Conservation (phyloP, 2,113 vertebrate genomes). For the Silurus meridionalis region DNA sequence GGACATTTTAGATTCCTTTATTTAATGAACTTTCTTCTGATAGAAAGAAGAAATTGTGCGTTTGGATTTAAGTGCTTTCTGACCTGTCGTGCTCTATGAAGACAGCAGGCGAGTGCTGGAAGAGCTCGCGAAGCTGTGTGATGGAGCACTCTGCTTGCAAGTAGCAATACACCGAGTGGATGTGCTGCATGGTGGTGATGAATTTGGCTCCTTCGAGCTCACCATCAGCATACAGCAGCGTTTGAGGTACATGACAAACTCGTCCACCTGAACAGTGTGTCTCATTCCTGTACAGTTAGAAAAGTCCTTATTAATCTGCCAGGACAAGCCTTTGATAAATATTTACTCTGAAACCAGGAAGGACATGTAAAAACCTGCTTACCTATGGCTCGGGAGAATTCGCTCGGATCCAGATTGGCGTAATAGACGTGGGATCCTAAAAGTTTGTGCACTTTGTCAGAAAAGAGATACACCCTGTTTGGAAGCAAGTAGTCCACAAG, state of each 20-base stretch:
- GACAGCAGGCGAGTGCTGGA: conserved; percentile 71
- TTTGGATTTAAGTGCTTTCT: neutral
- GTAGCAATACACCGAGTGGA: conserved; percentile 69
- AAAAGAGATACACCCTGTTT: conserved; percentile 65
- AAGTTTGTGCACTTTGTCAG: conserved; percentile 59
- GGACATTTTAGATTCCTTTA: too few relatives aligned
- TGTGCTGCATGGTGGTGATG: conserved; percentile 66
- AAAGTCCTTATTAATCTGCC: neutral
- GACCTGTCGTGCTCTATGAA: conserved; percentile 70
- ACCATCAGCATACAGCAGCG: conserved; percentile 65
- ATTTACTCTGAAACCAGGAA: neutral
- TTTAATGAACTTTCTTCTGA: neutral
- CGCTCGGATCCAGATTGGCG: conserved; percentile 61
- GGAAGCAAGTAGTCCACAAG: conserved; percentile 62
- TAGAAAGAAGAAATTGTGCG: neutral
- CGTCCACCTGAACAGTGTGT: conserved; percentile 61
- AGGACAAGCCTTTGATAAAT: neutral
- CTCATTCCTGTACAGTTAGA: conserved; percentile 66
- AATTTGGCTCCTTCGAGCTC: conserved; percentile 62
- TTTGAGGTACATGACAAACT: conserved; percentile 71
- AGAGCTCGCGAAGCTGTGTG: conserved; percentile 66
- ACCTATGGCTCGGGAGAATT: conserved; percentile 71
- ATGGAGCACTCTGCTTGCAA: conserved; percentile 63
- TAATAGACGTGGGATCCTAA: conserved; percentile 72
- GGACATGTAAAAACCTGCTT: conserved; percentile 23